Percentiles rank a stretch among this genome's conserved stretches.
Conservation (phyloP, 2,888 invertebrate genomes). For the Sinodicranocentrus sp. region DNA sequence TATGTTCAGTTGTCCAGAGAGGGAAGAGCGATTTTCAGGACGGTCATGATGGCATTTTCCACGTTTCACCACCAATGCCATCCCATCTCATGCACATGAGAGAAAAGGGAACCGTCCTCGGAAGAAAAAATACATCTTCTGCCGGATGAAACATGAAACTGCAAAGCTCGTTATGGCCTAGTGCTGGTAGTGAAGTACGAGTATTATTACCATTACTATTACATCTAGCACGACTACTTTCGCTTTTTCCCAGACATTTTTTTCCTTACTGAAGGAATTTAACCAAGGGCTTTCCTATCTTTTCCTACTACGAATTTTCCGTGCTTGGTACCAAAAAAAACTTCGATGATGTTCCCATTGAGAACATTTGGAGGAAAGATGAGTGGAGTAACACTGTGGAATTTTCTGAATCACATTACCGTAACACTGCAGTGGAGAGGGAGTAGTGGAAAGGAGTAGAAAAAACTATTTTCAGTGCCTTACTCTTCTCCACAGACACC, state of each 20-base stretch:
- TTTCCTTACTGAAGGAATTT: no score
- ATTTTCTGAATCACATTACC: slow-evolving; percentile 19
- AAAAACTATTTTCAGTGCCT: not conserved
- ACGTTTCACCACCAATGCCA: not conserved
- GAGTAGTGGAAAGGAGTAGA: not conserved
- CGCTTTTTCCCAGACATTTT: slow-evolving; percentile 5
- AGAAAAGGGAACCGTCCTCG: slow-evolving; percentile 13
- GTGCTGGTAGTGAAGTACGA: not conserved
- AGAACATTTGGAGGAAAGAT: slow-evolving; percentile 17
- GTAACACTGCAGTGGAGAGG: not conserved
- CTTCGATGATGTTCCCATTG: slow-evolving; percentile 27
- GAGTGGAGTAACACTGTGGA: slow-evolving; percentile 13
- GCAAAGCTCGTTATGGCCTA: slow-evolving; percentile 2
- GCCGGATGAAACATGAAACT: slow-evolving; percentile 24
- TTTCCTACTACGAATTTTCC: no score
- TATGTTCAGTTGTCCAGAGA: slow-evolving; percentile 20
- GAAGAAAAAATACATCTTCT: not conserved
- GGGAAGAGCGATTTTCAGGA: slow-evolving; percentile 6
- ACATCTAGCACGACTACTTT: slow-evolving; percentile 18
- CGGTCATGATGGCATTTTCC: not conserved
- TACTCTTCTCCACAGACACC: not conserved
- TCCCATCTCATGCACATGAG: not conserved
- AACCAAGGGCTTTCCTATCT: no score
- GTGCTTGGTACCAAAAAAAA: no score
- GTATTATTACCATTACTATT: slow-evolving; percentile 29